Base-by-base conservation (phyloP, 2,888 invertebrate species). In the Ramazzottius varieornatus region DNA sequence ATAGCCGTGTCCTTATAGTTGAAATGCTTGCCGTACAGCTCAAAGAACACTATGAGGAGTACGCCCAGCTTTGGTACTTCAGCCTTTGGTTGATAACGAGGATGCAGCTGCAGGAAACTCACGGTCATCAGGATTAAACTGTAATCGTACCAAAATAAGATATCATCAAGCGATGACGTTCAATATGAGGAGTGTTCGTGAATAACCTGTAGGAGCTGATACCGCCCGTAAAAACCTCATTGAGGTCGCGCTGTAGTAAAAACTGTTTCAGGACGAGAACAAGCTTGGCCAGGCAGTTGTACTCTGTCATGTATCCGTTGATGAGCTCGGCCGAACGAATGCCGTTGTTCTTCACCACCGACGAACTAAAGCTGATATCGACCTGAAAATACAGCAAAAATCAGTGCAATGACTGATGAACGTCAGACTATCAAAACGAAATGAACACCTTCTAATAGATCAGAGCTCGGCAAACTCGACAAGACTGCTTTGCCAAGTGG, bases 221-320 rank as follows among this genome's bases (percentile, higher is more conserved):
- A 76, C 98, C 98, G 69, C 98, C 94, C 69, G 93, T 94, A 80
- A 94, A 99, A 73, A 98, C 96, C 82, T 98, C 96, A 79, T 98
- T 98, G 74, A 98, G 83, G 81, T 94, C 92, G 73, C 96, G 83
- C 80, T 96, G 91, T 70, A 93, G 82, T 70, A 98, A 83, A 80
- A 96, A 98, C 81, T 98, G 96, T 80, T 98, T 98, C 72, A 99
- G 81, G 68, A 98, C 91, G 79, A 96, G 85, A 73, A 96, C 93
- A 74, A 98, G 81, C 73, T 92, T 92, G 65, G 88, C 85, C 71
- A 98, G 81, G 69, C 87, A 86, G 32, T 93, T 93, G 79, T 84
- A 96, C 72, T 83, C 83, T 67, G 83, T 82, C 76, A 91, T 87
- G 75, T 85, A 93, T 72, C 86, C 84, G 78, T 88, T 89, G 71